Percentiles rank a stretch among this genome's conserved stretches.
phyloP scores from a whole-genome alignment of 2,888 invertebrate species.

The Diploptera punctata region DNA sequence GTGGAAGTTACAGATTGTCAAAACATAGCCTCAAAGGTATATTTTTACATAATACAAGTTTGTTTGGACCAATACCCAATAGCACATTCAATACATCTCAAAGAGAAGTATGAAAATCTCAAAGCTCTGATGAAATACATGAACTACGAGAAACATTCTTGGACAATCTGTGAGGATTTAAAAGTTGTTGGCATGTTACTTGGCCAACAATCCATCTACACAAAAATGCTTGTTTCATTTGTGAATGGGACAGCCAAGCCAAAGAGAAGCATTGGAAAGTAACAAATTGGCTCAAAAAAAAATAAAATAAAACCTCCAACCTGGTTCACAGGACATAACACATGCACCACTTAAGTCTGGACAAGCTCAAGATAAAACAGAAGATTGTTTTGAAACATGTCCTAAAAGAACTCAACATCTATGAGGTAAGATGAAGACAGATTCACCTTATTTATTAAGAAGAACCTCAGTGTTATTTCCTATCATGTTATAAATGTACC shows the following conservation, averaged over 20 bases:
- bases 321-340: background rate
- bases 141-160: slow-evolving; percentile 8
- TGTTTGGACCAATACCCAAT: slow-evolving; percentile 1
- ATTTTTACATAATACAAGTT: background rate
- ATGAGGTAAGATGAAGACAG: no score
- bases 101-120: background rate
- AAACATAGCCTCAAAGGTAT: background rate
- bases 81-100: slow-evolving; percentile 8
- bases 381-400: no score
- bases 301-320: background rate
- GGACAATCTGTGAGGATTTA: slow-evolving; percentile 1
- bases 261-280: background rate
- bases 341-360: background rate
- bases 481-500: no score
- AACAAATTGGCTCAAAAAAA: slow-evolving; percentile 1
- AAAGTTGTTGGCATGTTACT: background rate
- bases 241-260: background rate
- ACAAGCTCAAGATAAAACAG: no score
- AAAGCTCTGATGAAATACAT: background rate
- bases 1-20: background rate
- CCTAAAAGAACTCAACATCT: no score
- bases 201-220: slow-evolving; percentile 5
- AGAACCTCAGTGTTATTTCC: no score
- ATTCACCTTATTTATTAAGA: no score
- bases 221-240: background rate